Conservation (phyloP, 2,888 invertebrate species). For the Plebejus argus region DNA sequence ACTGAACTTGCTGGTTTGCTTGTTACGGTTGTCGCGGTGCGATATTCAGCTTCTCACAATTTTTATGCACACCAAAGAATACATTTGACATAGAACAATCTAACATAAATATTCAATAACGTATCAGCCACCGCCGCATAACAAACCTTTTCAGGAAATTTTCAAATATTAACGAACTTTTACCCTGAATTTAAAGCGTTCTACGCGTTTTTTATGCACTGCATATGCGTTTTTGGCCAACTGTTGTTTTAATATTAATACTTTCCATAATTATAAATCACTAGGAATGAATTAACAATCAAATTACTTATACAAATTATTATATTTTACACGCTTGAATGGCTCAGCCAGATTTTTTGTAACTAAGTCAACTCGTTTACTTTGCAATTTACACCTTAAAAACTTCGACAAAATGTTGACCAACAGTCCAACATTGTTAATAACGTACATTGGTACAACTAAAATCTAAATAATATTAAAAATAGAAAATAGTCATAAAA, state of each 20-base stretch:
- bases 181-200: conserved; percentile 31
- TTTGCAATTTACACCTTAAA: not conserved
- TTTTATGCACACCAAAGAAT: not conserved
- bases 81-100: not conserved
- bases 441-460: not conserved
- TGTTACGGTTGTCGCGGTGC: too few species aligned
- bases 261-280: conserved; percentile 25
- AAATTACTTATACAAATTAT: not conserved
- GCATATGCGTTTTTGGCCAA: conserved; percentile 28
- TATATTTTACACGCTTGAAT: not conserved
- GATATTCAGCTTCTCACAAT: not conserved
- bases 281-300: conserved; percentile 24
- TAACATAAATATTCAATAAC: conserved; percentile 1
- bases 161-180: conserved; percentile 27
- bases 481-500: not conserved
- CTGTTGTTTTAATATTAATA: conserved; percentile 4
- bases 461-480: not conserved
- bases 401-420: not conserved
- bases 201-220: conserved; percentile 22
- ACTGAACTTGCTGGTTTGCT: too few species aligned
- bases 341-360: conserved; percentile 19
- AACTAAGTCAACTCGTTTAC: not conserved
- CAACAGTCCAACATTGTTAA: not conserved
- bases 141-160: conserved; percentile 7
- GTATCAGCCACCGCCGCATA: not conserved